phyloP scores from a whole-genome alignment of 2,113 vertebrate genomes.

The Acrocephalus kingi region DNA sequence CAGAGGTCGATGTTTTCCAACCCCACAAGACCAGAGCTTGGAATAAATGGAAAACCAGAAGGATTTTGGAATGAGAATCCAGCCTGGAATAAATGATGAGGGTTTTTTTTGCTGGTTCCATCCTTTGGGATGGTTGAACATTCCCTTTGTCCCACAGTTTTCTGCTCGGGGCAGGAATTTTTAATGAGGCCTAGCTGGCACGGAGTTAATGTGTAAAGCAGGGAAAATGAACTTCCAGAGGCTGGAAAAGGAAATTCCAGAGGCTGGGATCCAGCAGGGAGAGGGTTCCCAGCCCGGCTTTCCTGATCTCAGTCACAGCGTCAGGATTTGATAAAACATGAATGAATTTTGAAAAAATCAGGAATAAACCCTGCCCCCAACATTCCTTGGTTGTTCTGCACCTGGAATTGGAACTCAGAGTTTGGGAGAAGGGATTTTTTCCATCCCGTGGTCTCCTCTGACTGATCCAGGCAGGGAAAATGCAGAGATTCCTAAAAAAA shows the following conservation, averaged over 20 bases:
- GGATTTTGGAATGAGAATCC: neutral
- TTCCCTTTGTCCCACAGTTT: neutral
- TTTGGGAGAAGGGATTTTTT: neutral
- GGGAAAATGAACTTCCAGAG: neutral
- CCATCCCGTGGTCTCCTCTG: neutral
- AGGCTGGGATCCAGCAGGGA: neutral
- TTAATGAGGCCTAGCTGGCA: neutral
- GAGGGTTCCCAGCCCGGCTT: neutral
- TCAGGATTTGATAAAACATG: neutral
- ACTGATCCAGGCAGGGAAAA: neutral
- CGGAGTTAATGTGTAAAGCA: neutral
- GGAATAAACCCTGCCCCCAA: neutral
- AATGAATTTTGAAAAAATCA: neutral
- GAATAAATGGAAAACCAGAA: neutral
- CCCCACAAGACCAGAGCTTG: neutral
- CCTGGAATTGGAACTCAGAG: neutral
- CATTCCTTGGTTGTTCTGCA: fast-evolving
- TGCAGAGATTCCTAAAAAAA: neutral
- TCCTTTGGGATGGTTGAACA: neutral
- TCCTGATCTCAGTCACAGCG: too few species aligned
- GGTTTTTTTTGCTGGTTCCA: neutral
- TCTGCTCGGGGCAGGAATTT: neutral
- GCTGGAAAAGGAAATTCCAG: neutral
- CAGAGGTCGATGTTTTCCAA: neutral
- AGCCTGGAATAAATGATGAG: neutral